phyloP scores from a whole-genome alignment of 23 tunicate species.

The Halocynthia aurantium region DNA sequence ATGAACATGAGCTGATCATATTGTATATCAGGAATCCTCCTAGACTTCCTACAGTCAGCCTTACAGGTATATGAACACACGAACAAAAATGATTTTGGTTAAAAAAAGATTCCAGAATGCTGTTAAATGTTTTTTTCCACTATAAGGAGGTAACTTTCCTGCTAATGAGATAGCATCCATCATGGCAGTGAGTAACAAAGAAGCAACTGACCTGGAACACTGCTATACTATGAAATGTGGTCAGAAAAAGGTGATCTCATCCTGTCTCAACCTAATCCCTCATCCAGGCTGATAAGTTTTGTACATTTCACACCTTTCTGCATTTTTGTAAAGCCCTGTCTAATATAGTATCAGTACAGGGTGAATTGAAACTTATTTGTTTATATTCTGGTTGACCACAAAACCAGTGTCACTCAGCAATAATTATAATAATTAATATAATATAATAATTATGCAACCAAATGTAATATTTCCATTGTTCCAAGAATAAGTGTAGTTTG shows the following conservation, averaged over 20 bases:
- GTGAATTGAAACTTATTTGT: too few relatives aligned
- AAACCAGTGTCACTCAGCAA: too few relatives aligned
- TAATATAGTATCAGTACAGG: too few relatives aligned
- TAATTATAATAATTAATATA: too few relatives aligned
- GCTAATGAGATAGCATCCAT: slow-evolving; percentile 45
- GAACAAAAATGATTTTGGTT: neutral
- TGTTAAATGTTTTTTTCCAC: neutral
- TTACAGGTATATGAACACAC: slow-evolving; percentile 10
- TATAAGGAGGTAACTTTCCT: slow-evolving; percentile 44
- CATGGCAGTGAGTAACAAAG: slow-evolving; percentile 25
- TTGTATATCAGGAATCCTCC: slow-evolving; percentile 39
- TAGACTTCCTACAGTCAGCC: slow-evolving; percentile 37
- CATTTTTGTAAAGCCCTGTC: too few relatives aligned
- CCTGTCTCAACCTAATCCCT: too few relatives aligned
- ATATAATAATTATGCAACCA: too few relatives aligned
- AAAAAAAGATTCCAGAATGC: neutral
- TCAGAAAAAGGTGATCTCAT: slow-evolving; percentile 17
- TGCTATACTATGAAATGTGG: slow-evolving; percentile 6
- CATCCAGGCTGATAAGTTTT: too few relatives aligned
- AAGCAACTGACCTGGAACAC: slow-evolving; percentile 26
- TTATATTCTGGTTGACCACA: too few relatives aligned
- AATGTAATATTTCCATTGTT: too few relatives aligned
- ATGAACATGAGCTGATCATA: slow-evolving; percentile 28
- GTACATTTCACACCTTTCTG: too few relatives aligned
- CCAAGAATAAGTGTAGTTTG: too few relatives aligned